Evolutionary conservation across 2,888 invertebrate species (phyloP).

Genomic region (Drosophila anceps): DNA sequence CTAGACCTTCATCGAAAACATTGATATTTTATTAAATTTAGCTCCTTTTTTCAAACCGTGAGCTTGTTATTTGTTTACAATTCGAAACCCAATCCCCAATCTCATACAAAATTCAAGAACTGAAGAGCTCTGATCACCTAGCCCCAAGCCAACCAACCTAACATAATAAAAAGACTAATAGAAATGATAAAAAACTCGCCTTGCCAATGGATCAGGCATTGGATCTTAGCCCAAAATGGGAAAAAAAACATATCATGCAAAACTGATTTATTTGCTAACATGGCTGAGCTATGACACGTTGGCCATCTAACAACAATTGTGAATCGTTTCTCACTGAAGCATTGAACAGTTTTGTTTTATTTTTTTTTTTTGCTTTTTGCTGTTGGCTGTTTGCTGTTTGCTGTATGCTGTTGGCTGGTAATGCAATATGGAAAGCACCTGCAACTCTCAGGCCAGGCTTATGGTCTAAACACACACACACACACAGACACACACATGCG

Average conservation of each 20-base stretch:
- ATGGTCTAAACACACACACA: background rate
- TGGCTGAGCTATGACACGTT: constrained; percentile 54
- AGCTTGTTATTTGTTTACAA: background rate
- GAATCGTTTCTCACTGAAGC: constrained; percentile 42
- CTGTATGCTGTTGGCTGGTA: constrained; percentile 13
- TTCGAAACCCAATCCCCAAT: background rate
- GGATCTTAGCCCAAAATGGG: background rate
- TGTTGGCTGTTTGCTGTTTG: background rate
- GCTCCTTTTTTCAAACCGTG: too few relatives aligned
- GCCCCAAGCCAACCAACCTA: background rate
- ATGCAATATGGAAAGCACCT: constrained; percentile 38
- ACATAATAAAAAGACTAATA: background rate
- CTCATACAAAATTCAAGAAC: background rate
- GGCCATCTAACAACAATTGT: constrained; percentile 45
- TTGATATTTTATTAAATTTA: too few relatives aligned
- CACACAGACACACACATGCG: constrained; percentile 4
- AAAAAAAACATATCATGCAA: background rate
- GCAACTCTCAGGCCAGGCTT: background rate
- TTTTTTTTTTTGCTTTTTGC: too few relatives aligned
- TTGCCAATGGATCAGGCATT: constrained; percentile 1
- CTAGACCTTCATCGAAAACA: too few relatives aligned
- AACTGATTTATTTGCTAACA: constrained; percentile 48
- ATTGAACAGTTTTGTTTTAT: constrained; percentile 1
- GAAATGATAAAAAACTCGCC: background rate
- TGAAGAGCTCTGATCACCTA: background rate